Percentiles rank a stretch among this genome's conserved stretches.
Evolutionary conservation across 1,140 invertebrate species (phyloP).

Genomic region (Aricia agestis): DNA sequence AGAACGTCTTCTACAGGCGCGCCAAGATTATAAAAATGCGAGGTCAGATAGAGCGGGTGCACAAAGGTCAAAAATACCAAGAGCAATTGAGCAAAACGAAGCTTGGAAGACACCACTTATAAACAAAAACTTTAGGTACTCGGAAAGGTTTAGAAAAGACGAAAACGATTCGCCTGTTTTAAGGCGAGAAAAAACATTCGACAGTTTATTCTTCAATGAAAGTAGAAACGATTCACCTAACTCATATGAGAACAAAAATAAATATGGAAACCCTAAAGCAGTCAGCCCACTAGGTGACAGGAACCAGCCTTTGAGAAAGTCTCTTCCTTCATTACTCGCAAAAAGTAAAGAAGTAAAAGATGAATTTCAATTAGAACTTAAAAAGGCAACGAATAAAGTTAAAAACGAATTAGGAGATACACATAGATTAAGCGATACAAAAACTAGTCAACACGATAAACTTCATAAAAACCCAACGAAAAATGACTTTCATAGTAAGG

Average conservation of each 20-base stretch:
- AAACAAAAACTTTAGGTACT: constrained; percentile 70
- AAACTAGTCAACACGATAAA: constrained; percentile 68
- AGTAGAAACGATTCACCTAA: constrained; percentile 51
- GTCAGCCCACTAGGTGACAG: constrained; percentile 47
- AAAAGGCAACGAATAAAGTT: constrained; percentile 80
- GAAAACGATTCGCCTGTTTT: constrained; percentile 51
- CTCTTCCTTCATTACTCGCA: constrained; percentile 73
- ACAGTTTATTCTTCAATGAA: constrained; percentile 55
- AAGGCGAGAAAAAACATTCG: constrained; percentile 74
- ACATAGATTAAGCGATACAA: constrained; percentile 64
- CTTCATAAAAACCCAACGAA: constrained; percentile 66
- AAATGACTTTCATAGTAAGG: constrained; percentile 50
- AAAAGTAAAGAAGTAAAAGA: constrained; percentile 79
- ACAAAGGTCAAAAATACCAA: constrained; percentile 65
- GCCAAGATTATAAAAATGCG: constrained; percentile 60
- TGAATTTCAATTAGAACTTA: constrained; percentile 82
- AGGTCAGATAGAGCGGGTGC: constrained; percentile 63
- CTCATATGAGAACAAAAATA: constrained; percentile 58
- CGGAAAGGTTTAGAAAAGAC: constrained; percentile 70
- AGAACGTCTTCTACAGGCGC: constrained; percentile 64
- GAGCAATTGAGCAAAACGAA: constrained; percentile 56
- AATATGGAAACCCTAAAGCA: constrained; percentile 59
- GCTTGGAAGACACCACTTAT: constrained; percentile 68
- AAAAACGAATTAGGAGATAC: constrained; percentile 72
- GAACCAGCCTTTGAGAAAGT: constrained; percentile 68